Evolutionary conservation across 2,113 vertebrate species (phyloP).

Genomic region (Protobothrops mucrosquamatus): DNA sequence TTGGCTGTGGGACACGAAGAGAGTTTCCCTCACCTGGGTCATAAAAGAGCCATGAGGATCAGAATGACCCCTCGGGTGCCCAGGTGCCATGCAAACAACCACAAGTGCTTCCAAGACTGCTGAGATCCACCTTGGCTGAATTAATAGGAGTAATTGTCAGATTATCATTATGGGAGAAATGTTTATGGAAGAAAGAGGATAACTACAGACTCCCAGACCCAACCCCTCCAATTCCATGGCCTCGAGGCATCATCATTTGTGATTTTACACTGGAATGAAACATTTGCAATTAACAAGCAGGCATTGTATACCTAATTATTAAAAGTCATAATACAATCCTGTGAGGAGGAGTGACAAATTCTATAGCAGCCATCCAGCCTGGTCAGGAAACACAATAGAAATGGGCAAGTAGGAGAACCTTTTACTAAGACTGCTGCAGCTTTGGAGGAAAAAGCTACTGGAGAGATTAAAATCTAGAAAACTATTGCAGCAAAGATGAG

Average conservation of each 20-base stretch:
- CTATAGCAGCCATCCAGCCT: not conserved
- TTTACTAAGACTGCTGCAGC: not conserved
- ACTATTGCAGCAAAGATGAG: not conserved
- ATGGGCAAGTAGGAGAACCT: not conserved
- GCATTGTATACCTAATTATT: not conserved
- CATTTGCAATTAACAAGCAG: not conserved
- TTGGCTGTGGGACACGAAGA: not conserved
- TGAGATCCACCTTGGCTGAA: not conserved
- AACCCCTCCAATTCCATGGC: not conserved
- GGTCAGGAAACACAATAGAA: not conserved
- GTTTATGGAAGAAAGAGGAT: not conserved
- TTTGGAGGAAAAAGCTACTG: not conserved
- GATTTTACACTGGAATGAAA: not conserved
- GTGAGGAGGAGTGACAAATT: not conserved
- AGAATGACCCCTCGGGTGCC: not conserved
- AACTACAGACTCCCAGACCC: not conserved
- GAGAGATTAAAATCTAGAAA: not conserved
- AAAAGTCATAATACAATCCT: not conserved
- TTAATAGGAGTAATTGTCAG: not conserved
- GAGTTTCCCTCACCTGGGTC: not conserved
- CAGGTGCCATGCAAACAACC: not conserved
- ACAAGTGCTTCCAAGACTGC: not conserved
- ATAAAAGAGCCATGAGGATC: not conserved
- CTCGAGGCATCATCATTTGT: not conserved
- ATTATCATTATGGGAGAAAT: not conserved